Percentiles rank a stretch among this genome's conserved stretches.
phyloP scores from a whole-genome alignment of 2,888 invertebrate species.

The Drosophila anomelani region DNA sequence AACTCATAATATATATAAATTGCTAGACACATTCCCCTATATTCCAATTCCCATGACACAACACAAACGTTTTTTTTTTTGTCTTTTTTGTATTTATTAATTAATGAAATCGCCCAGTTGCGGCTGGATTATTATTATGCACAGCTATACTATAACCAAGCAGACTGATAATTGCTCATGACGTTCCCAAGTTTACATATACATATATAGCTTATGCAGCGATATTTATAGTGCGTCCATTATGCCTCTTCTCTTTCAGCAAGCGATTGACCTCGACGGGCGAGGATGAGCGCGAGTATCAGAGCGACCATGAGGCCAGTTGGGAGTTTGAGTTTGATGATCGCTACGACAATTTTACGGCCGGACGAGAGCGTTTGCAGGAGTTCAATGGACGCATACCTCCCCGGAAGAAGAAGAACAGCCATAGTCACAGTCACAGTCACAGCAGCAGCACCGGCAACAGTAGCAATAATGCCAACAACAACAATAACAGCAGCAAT shows the following conservation, averaged over 20 bases:
- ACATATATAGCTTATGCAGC: slow-evolving; percentile 1
- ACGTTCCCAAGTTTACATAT: slow-evolving; percentile 21
- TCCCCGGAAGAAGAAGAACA: slow-evolving; percentile 84
- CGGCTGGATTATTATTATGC: slow-evolving; percentile 21
- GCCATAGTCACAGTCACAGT: slow-evolving; percentile 32
- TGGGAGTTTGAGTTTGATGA: slow-evolving; percentile 84
- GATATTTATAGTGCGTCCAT: slow-evolving; percentile 35
- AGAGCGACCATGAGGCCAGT: slow-evolving; percentile 84
- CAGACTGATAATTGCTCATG: slow-evolving; percentile 42
- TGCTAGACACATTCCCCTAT: not conserved
- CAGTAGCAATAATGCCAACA: not conserved
- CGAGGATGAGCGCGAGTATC: slow-evolving; percentile 84
- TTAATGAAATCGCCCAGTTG: slow-evolving; percentile 39
- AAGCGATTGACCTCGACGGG: slow-evolving; percentile 84
- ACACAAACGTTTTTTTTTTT: not conserved
- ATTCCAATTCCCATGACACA: slow-evolving; percentile 33
- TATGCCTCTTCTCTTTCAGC: slow-evolving; percentile 61
- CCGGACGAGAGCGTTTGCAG: slow-evolving; percentile 84
- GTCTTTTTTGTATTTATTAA: slow-evolving; percentile 14
- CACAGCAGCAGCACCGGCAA: not conserved
- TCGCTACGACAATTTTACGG: slow-evolving; percentile 84
- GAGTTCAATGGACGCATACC: slow-evolving; percentile 85
- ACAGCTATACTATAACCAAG: slow-evolving; percentile 1
- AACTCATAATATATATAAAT: not conserved
- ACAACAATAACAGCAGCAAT: not conserved